Conservation (phyloP, 2,113 vertebrate genomes). For the Chloroceryle aenea region DNA sequence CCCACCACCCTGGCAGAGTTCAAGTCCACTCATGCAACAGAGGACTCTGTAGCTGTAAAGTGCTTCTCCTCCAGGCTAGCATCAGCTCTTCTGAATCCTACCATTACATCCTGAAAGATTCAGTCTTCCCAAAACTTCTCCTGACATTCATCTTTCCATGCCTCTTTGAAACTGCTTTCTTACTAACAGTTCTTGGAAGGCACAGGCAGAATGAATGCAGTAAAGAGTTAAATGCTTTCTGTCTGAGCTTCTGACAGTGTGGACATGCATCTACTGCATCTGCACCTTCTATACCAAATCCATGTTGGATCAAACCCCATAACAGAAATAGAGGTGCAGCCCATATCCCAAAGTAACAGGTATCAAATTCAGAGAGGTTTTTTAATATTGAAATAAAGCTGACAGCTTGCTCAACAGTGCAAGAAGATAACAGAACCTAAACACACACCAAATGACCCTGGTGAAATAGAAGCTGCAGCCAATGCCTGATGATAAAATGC, state of each 20-base stretch:
- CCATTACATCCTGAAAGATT: not conserved
- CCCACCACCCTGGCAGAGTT: not conserved
- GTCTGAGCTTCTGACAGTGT: not conserved
- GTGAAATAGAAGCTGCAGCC: not conserved
- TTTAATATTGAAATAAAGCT: not conserved
- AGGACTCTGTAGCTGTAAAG: too few relatives aligned
- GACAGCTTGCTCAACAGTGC: not conserved
- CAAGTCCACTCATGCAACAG: too few relatives aligned
- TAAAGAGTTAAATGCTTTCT: not conserved
- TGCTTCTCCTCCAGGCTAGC: not conserved
- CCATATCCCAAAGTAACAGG: not conserved
- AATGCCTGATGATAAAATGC: not conserved
- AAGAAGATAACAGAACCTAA: not conserved
- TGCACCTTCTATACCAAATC: not conserved
- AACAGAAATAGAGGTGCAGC: not conserved
- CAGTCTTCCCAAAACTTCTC: not conserved
- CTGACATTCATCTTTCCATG: rapidly evolving
- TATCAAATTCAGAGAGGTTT: not conserved
- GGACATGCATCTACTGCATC: not conserved
- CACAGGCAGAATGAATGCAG: not conserved
- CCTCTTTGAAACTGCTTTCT: not conserved
- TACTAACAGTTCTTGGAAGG: not conserved
- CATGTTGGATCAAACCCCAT: not conserved
- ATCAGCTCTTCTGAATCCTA: not conserved
- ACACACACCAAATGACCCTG: not conserved